Percentiles rank a stretch among this genome's conserved stretches.
phyloP scores from a whole-genome alignment of 2,888 invertebrate genomes.

The Teleiodes luculella region DNA sequence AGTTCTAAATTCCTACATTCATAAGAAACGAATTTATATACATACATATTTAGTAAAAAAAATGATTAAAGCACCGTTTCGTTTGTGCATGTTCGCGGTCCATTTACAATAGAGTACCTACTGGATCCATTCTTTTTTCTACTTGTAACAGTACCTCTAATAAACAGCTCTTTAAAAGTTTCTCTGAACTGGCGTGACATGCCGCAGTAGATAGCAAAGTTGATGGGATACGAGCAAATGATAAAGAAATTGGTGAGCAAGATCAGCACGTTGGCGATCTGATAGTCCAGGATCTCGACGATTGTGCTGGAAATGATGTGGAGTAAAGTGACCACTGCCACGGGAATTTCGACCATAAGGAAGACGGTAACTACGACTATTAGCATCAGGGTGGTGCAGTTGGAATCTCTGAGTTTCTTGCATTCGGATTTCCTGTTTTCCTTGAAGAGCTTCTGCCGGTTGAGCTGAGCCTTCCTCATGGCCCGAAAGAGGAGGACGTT shows the following conservation, averaged over 20 bases:
- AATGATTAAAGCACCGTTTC: conserved; percentile 87
- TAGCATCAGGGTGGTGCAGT: conserved; percentile 92
- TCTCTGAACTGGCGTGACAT: conserved; percentile 97
- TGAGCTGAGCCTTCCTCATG: conserved; percentile 89
- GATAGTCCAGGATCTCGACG: conserved; percentile 85
- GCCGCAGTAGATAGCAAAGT: conserved; percentile 97
- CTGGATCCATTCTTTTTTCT: conserved; percentile 83
- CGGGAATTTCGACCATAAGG: conserved; percentile 88
- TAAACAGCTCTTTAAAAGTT: conserved; percentile 92
- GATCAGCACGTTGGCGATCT: conserved; percentile 87
- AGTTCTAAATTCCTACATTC: conserved; percentile 10
- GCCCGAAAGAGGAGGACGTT: conserved; percentile 92
- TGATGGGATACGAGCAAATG: conserved; percentile 93
- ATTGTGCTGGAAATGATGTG: conserved; percentile 89
- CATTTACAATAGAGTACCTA: conserved; percentile 89
- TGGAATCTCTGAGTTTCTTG: conserved; percentile 86
- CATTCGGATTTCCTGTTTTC: conserved; percentile 88
- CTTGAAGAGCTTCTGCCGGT: conserved; percentile 86
- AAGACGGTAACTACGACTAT: conserved; percentile 93
- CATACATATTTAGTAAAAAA: conserved; percentile 2
- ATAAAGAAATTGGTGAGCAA: conserved; percentile 94
- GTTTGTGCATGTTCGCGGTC: conserved; percentile 89
- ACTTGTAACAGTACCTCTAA: conserved; percentile 80
- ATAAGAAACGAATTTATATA: conserved; percentile 17
- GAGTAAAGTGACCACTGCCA: conserved; percentile 88